A percentile compares a stretch with the other conserved stretches of the same genome.
Conservation (phyloP, 2,888 invertebrate genomes). For the Pollenia griseotomentosa region DNA sequence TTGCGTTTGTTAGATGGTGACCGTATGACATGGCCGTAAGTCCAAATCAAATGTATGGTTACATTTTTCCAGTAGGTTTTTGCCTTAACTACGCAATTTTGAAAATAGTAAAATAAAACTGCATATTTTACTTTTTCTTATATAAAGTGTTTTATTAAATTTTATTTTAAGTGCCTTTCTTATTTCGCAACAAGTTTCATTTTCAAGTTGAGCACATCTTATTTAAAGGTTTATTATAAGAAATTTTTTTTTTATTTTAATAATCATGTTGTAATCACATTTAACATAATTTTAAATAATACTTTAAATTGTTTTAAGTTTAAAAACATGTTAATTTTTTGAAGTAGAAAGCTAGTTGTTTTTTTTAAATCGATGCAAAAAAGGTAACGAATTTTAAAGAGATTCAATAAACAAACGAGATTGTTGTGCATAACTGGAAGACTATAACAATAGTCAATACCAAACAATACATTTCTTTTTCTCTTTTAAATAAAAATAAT, state of each 20-base stretch:
- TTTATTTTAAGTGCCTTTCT: conserved; percentile 19
- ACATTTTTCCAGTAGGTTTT: no score
- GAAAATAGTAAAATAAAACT: no score
- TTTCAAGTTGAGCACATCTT: conserved; percentile 22
- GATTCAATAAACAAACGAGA: not conserved
- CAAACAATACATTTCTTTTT: conserved; percentile 29
- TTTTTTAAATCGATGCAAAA: conserved; percentile 35
- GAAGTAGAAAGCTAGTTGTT: not conserved
- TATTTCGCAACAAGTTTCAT: conserved; percentile 16
- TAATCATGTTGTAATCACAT: not conserved
- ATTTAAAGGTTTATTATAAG: not conserved
- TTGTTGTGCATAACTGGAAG: conserved; percentile 1
- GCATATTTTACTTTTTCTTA: conserved; percentile 5
- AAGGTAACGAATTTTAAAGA: conserved; percentile 3
- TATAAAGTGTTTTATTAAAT: conserved; percentile 45
- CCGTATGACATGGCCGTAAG: no score
- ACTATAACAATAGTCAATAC: conserved; percentile 5
- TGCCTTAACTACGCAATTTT: no score
- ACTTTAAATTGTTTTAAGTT: conserved; percentile 17
- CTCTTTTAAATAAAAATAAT: conserved; percentile 8
- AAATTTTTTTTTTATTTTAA: not conserved
- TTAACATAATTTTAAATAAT: conserved; percentile 11
- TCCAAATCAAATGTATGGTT: no score
- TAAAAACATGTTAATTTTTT: not conserved
- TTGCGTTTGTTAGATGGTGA: no score